A percentile compares a stretch with the other conserved stretches of the same genome.
Conservation (phyloP, 53 echinoderm and acorn worm species). For the Patiria pectinifera region DNA sequence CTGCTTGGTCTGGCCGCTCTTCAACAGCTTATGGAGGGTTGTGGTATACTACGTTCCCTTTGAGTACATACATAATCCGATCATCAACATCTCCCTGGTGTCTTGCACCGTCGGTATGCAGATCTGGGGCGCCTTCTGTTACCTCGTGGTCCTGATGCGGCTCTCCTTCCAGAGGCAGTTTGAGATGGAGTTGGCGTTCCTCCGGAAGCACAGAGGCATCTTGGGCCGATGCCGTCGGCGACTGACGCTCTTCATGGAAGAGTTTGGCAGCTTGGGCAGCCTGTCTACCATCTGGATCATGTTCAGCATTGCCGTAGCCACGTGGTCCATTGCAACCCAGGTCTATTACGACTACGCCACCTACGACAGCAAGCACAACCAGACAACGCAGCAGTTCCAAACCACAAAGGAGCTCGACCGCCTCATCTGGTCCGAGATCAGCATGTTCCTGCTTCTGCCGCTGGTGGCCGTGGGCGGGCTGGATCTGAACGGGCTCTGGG, state of each 20-base stretch:
- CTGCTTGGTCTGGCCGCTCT: slow-evolving; percentile 63
- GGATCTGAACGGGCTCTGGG: slow-evolving; percentile 68
- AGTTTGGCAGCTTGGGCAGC: slow-evolving; percentile 70
- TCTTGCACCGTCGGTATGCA: slow-evolving; percentile 26
- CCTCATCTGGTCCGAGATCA: slow-evolving; percentile 72
- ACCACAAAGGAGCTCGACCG: slow-evolving; percentile 7
- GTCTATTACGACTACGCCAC: slow-evolving; percentile 74
- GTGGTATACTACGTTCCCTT: neutral
- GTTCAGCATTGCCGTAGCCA: slow-evolving; percentile 59
- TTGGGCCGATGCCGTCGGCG: slow-evolving; percentile 73
- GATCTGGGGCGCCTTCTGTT: slow-evolving; percentile 74
- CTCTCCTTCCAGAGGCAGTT: slow-evolving; percentile 75
- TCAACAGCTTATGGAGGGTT: slow-evolving; percentile 55
- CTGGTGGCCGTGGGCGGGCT: slow-evolving; percentile 76
- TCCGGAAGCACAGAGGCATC: slow-evolving; percentile 60
- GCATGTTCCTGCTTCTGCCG: slow-evolving; percentile 63
- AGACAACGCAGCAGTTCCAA: neutral
- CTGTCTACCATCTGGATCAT: slow-evolving; percentile 73
- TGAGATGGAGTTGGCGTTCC: slow-evolving; percentile 68
- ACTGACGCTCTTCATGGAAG: slow-evolving; percentile 61
- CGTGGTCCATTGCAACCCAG: slow-evolving; percentile 71
- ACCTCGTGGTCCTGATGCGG: slow-evolving; percentile 71
- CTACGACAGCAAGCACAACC: neutral
- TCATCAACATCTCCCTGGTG: slow-evolving; percentile 53
- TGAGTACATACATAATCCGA: neutral